Evolutionary conservation across 2,797 vertebrate species (phyloP).

Genomic region (Cynodonichthys magdalenae): DNA sequence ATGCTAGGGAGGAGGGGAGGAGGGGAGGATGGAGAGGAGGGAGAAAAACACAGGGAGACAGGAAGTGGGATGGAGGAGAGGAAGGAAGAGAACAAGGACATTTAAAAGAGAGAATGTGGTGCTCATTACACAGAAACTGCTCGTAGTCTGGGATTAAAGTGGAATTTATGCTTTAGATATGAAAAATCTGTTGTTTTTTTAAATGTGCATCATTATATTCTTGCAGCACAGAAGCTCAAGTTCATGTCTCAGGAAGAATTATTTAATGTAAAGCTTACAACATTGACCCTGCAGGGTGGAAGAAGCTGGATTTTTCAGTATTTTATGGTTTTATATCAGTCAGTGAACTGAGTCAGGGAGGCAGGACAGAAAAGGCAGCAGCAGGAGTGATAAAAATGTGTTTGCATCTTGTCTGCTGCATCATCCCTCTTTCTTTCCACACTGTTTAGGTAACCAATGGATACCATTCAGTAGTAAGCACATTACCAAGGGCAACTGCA

Average conservation of each 20-base stretch:
- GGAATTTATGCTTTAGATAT: slow-evolving; percentile 5
- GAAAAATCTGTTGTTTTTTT: neutral
- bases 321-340: neutral
- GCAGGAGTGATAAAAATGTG: slow-evolving; percentile 5
- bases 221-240: neutral
- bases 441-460: slow-evolving; percentile 58
- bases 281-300: no score
- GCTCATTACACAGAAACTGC: slow-evolving; percentile 16
- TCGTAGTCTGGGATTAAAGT: neutral
- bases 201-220: neutral
- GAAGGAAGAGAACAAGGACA: slow-evolving; percentile 38
- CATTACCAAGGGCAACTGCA: slow-evolving; percentile 58
- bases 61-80: slow-evolving; percentile 28
- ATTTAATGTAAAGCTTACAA: no score
- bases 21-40: slow-evolving; percentile 8
- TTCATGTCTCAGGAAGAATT: no score
- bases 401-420: slow-evolving; percentile 18
- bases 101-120: slow-evolving; percentile 29
- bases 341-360: no score
- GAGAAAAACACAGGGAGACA: slow-evolving; percentile 30
- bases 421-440: slow-evolving; percentile 15
- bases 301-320: neutral
- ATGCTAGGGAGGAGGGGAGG: slow-evolving; percentile 76
- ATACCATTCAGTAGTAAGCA: slow-evolving; percentile 38
- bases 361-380: neutral